phyloP scores from a whole-genome alignment of 2,888 invertebrate genomes.

The Apoderus coryli region DNA sequence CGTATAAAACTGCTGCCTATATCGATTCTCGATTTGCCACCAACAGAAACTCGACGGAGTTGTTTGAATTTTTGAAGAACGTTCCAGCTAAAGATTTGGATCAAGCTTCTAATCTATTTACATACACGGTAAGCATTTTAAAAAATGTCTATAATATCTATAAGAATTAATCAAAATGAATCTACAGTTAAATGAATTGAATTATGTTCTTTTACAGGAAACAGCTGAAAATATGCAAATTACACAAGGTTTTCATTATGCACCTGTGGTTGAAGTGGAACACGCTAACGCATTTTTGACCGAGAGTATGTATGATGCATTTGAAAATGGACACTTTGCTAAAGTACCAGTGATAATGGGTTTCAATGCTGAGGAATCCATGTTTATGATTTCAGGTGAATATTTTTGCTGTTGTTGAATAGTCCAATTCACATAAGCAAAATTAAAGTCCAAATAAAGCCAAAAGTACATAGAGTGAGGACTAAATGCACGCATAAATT shows the following conservation, averaged over 20 bases:
- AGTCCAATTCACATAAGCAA: too few relatives aligned
- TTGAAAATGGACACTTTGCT: constrained; percentile 13
- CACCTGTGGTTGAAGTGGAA: constrained; percentile 13
- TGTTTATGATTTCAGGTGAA: too few relatives aligned
- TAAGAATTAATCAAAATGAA: too few relatives aligned
- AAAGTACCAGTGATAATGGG: constrained; percentile 17
- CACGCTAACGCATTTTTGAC: constrained; percentile 13
- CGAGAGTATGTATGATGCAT: constrained; percentile 13
- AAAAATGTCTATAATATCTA: too few relatives aligned
- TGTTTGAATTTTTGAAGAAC: constrained; percentile 13
- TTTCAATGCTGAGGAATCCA: constrained; percentile 16
- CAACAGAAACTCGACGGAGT: constrained; percentile 10
- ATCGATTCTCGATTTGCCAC: constrained; percentile 9
- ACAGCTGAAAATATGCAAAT: constrained; percentile 5
- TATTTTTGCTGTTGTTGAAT: too few relatives aligned
- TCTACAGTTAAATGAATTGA: too few relatives aligned
- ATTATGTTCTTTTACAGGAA: too few relatives aligned
- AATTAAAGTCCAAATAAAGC: too few relatives aligned
- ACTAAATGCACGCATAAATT: too few relatives aligned
- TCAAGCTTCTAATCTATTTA: constrained; percentile 6
- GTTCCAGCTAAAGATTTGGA: constrained; percentile 12
- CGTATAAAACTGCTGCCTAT: constrained; percentile 16
- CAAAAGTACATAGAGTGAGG: too few relatives aligned
- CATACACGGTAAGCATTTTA: constrained; percentile 1
- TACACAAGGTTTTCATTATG: constrained; percentile 10